A percentile compares a stretch with the other conserved stretches of the same genome.
Evolutionary conservation across 2,113 vertebrate genomes (phyloP).

Genomic region (Antidorcas marsupialis): DNA sequence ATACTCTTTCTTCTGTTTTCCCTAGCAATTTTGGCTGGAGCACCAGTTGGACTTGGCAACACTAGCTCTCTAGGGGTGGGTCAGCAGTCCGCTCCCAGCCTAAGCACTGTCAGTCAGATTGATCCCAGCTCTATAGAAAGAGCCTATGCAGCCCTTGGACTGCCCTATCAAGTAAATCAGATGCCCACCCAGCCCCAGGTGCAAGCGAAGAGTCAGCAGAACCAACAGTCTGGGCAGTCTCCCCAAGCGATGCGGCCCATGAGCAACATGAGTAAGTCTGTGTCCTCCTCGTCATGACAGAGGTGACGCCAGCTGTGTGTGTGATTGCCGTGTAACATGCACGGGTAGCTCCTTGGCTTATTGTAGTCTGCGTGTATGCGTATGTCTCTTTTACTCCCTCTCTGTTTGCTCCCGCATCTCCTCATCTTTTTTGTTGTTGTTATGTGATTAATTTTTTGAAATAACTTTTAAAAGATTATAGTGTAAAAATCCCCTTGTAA

Average conservation of each 20-base stretch:
- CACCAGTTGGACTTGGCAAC: conserved; percentile 88
- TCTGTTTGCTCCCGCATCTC: background rate
- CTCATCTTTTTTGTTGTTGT: background rate
- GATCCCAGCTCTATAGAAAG: conserved; percentile 98
- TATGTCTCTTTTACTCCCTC: background rate
- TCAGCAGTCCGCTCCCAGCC: conserved; percentile 86
- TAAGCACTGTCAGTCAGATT: conserved; percentile 94
- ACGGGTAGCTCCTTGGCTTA: background rate
- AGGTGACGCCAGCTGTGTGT: background rate
- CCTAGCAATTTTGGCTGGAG: conserved; percentile 90
- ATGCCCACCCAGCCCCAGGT: conserved; percentile 88
- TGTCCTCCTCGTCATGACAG: background rate
- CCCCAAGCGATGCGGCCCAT: conserved; percentile 89
- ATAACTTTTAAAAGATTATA: background rate
- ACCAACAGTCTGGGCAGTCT: conserved; percentile 85
- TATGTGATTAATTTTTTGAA: background rate
- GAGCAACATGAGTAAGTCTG: conserved; percentile 88
- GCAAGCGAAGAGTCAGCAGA: conserved; percentile 84
- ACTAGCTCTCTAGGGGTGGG: conserved; percentile 88
- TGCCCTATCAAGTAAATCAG: conserved; percentile 97
- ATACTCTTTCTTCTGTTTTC: conserved; percentile 52
- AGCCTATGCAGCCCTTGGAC: conserved; percentile 95
- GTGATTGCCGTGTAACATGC: background rate
- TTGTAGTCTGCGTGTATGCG: background rate
- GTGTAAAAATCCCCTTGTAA: background rate